Base-by-base conservation (phyloP, 1,140 invertebrate genomes). In the Euura lappo region DNA sequence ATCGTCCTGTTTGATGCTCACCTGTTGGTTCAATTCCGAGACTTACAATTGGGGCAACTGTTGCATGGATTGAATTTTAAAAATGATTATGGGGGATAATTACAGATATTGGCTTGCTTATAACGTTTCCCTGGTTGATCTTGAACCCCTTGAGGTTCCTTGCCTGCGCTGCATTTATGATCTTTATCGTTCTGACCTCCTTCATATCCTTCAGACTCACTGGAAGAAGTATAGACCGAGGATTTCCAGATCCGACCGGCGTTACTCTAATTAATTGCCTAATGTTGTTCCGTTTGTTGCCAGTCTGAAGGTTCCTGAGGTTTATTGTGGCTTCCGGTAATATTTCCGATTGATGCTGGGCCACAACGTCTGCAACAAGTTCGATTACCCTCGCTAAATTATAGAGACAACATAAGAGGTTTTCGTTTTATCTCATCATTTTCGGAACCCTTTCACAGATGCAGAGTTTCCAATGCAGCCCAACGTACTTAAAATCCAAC, bases 131-230 rank as follows among this genome's bases (percentile, higher is more conserved):
- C 47, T 84, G 82, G 60, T 84, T 80, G 46, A 86, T 83, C 71
- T 85, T 87, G 60, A 86, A 86, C 4, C 80, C 79, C 69, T 85
- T 87, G 2, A 85, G 71, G 65, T 84, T 84, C 69, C 78, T 82
- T 6, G 83, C 83, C 60, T 91, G 89, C 0, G 90, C 84, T 1
- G 91, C 89, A 74, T 93, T 93, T 51, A 94, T 91, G n/a, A 94
- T 93, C 84, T 93, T 93, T 67, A 93, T 92, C 0, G 91, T 91
- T 70, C 90, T 89, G 7, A 93, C 86, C 78, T 93, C 91, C 79
- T 93, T 93, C 86, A 91, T 89, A 51, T 91, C 90, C 77, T 91
- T 91, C 44, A 93, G 84, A n/a, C 89, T 92, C 2, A 93, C 90
- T 0, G 93, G 93, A 60, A 93, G 82, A 2, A 94, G 83, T 69